Base-by-base conservation (phyloP, 2,888 invertebrate genomes). In the Vandiemenella viatica region DNA sequence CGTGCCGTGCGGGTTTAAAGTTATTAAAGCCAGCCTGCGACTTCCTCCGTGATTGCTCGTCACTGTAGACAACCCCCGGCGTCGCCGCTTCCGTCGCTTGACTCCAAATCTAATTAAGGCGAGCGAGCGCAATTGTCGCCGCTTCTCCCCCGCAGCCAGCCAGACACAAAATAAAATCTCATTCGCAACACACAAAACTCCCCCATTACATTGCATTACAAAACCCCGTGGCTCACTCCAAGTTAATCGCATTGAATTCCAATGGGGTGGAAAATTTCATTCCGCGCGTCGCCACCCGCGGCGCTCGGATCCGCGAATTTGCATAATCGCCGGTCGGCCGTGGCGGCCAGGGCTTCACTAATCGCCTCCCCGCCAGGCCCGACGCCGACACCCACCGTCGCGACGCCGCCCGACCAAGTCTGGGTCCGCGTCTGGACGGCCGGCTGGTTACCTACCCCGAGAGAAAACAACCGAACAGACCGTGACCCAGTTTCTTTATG, bases 221-320 rank as follows among this genome's bases (percentile, higher is more conserved):
- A 43, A 46, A 43, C 46, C 45, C 38, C 43, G 47, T 46, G 43
- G 45, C 42, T 45, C 46, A 40, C 37, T 41, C 44, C 49, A 51
- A 52, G 46, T 55, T 68, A 68, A 68, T 69, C 68, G 66, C 64
- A 67, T 69, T 69, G 64, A 64, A 62, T 63, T 62, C 66, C 69
- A 69, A 69, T 69, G 69, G 68, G 65, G 65, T 61, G 66, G 67
- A 69, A 69, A 69, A 69, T 69, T 68, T 68, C 65, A 67, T 67
- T 66, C 56, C 55, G 54, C 53, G 53, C 57, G 54, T 55, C 53
- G 50, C 54, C 50, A 53, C 55, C 53, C 53, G 50, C 52, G 44
- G 49, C 22, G 41, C 52, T 32, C 43, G 45, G 41, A 50, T 49
- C 52, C 41, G 23, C 20, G 51, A 49, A 53, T 53, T 50, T 53